Evolutionary conservation across 2,888 invertebrate species (phyloP).

Genomic region (Rhamphomyia laevipes): DNA sequence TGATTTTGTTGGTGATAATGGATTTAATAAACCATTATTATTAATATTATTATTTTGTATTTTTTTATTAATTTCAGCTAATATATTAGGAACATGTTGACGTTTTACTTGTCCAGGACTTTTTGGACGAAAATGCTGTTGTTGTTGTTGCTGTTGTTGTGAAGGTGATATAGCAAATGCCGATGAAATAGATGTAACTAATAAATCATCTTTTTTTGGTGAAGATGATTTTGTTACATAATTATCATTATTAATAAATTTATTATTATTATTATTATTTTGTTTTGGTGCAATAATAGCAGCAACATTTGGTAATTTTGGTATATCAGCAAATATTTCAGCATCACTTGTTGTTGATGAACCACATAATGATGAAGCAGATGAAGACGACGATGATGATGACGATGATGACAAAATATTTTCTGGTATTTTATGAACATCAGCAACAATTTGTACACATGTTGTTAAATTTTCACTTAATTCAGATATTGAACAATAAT

Average conservation of each 20-base stretch:
- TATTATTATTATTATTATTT: constrained; percentile 14
- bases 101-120: constrained; percentile 27
- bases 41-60: constrained; percentile 13
- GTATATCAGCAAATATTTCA: constrained; percentile 46
- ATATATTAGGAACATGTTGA: constrained; percentile 31
- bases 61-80: constrained; percentile 34
- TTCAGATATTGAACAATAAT: constrained; percentile 68
- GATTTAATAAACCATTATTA: not conserved
- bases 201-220: constrained; percentile 6
- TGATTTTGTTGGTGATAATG: not conserved
- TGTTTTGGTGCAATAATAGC: constrained; percentile 57
- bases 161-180: constrained; percentile 7
- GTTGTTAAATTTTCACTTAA: constrained; percentile 35
- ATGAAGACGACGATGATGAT: constrained; percentile 4
- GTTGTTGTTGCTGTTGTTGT: constrained; percentile 10
- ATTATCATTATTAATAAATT: constrained; percentile 10
- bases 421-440: constrained; percentile 30
- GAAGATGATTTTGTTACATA: constrained; percentile 12
- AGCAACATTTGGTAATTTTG: constrained; percentile 61
- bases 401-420: constrained; percentile 2
- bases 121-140: constrained; percentile 1
- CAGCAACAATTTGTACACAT: constrained; percentile 47
- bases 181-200: constrained; percentile 1
- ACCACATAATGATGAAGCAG: constrained; percentile 14
- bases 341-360: constrained; percentile 16